Conservation (phyloP, 2,888 invertebrate species). For the Pristionchus entomophagus region DNA sequence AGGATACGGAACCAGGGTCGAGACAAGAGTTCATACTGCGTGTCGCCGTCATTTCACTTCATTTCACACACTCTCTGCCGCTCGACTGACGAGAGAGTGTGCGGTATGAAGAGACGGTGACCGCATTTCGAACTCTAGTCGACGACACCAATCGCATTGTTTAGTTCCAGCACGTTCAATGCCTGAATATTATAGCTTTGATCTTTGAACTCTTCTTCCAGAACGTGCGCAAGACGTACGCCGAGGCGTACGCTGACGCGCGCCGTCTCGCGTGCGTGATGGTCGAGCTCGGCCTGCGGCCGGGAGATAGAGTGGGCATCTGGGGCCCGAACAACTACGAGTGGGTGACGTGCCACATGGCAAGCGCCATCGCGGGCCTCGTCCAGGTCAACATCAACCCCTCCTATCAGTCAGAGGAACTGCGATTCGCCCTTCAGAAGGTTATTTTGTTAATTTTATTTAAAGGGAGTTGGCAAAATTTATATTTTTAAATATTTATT, state of each 20-base stretch:
- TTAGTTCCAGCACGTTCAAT: no score
- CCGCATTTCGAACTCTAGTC: no score
- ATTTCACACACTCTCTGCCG: no score
- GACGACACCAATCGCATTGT: no score
- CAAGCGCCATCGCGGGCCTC: background rate
- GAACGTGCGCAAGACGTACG: constrained; percentile 5
- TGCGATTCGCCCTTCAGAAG: background rate
- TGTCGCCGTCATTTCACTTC: no score
- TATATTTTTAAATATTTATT: no score
- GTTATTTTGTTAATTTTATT: background rate
- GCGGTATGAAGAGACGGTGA: no score
- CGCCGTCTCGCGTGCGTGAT: constrained; percentile 9
- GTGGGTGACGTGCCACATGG: constrained; percentile 6
- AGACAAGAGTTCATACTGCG: no score
- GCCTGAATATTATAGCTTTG: no score
- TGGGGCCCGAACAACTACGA: constrained; percentile 7
- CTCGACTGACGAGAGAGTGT: no score
- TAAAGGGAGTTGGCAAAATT: no score
- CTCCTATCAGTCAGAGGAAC: constrained; percentile 3
- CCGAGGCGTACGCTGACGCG: constrained; percentile 76
- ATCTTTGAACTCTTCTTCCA: background rate
- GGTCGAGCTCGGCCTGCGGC: background rate
- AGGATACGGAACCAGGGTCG: no score
- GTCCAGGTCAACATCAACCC: constrained; percentile 28
- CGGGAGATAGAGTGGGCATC: background rate